These are phyloP conservation scores for Caenorhabditis sp. DNA, from an alignment of 2,888 invertebrate genomes.

Conservation along the genomic window DNA sequence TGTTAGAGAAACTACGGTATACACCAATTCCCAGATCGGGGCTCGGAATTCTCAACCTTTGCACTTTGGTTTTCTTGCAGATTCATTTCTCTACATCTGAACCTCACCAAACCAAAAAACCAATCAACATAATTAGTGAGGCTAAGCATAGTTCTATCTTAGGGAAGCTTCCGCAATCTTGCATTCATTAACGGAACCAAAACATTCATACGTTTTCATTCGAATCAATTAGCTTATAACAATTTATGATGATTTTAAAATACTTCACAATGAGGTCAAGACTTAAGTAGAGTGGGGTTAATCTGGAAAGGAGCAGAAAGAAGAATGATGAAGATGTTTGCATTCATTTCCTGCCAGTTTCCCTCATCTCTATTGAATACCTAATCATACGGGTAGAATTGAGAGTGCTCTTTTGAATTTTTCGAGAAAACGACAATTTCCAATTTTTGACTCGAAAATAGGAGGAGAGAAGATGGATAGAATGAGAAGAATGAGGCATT, in stretches of 20 bases:
- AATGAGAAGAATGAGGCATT: conserved; percentile 26
- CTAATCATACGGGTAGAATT: conserved; percentile 36
- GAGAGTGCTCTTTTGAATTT: conserved; percentile 41
- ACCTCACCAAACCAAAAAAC: background rate
- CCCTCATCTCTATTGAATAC: conserved; percentile 54
- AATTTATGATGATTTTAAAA: conserved; percentile 9
- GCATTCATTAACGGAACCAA: conserved; percentile 19
- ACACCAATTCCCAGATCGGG: no score
- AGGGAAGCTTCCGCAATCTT: conserved; percentile 14
- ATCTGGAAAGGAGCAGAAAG: conserved; percentile 12
- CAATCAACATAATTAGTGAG: background rate
- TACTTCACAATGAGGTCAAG: conserved; percentile 19
- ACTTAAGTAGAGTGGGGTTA: conserved; percentile 8
- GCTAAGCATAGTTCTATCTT: background rate
- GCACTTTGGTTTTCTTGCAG: no score
- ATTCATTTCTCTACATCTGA: no score
- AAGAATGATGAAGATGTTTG: conserved; percentile 53
- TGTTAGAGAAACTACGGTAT: no score
- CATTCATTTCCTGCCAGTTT: conserved; percentile 36
- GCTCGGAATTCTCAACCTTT: no score
- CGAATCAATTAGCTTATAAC: background rate
- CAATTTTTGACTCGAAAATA: conserved; percentile 28
- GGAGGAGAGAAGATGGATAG: background rate
- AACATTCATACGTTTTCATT: background rate
- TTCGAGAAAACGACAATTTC: conserved; percentile 13